These are phyloP conservation scores for Tragelaphus strepsiceros DNA, from an alignment of 2,113 vertebrate species.

Conservation along the genomic window DNA sequence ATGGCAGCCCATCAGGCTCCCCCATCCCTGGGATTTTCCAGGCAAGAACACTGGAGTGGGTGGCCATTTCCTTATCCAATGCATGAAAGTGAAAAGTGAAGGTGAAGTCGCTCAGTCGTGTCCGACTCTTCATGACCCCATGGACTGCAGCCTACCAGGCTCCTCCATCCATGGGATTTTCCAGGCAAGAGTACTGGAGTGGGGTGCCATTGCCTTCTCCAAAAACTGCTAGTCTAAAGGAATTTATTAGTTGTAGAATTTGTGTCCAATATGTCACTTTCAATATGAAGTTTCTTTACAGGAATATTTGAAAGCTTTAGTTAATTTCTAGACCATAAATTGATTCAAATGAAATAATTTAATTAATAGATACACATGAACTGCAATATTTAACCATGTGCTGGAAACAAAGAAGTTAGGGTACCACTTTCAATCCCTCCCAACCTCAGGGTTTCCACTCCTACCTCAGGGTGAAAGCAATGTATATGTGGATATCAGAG, in stretches of 20 bases:
- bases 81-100: no score
- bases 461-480: background rate
- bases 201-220: no score
- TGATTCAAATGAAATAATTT: background rate
- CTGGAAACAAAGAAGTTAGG: background rate
- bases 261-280: background rate
- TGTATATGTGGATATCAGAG: background rate
- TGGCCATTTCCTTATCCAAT: no score
- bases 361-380: background rate
- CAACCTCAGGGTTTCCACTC: background rate
- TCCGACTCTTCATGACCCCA: no score
- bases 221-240: background rate
- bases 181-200: no score
- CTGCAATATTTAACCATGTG: background rate
- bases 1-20: no score
- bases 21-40: no score
- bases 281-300: background rate
- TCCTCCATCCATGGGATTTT: no score
- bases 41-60: no score
- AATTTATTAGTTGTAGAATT: background rate
- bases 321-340: background rate
- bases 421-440: background rate
- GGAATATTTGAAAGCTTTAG: background rate
- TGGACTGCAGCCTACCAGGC: no score
- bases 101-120: no score